phyloP scores from a whole-genome alignment of 2,888 invertebrate species.

The Drosophila picticornis region DNA sequence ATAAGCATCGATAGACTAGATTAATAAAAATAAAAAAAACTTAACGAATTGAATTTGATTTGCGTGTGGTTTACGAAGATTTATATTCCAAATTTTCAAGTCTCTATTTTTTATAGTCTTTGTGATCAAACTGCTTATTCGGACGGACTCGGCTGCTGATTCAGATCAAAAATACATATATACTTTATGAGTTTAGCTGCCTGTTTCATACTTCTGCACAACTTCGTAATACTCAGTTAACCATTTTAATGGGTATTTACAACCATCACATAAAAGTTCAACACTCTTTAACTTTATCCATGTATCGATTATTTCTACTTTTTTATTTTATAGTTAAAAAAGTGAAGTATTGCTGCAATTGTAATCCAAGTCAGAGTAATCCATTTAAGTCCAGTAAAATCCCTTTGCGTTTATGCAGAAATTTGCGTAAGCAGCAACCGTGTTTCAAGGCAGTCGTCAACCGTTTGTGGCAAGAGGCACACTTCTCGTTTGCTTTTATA shows the following conservation, averaged over 20 bases:
- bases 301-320: background rate
- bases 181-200: background rate
- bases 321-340: background rate
- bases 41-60: background rate
- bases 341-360: background rate
- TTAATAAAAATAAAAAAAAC: constrained; percentile 20
- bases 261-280: background rate
- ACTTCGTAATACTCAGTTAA: background rate
- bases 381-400: constrained; percentile 6
- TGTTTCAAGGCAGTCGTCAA: constrained; percentile 31
- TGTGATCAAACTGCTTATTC: background rate
- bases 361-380: constrained; percentile 32
- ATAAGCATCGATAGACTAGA: constrained; percentile 42
- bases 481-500: constrained; percentile 56
- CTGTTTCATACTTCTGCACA: background rate
- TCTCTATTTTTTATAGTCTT: no score
- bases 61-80: background rate
- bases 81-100: background rate
- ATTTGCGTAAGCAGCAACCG: constrained; percentile 18
- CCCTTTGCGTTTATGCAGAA: constrained; percentile 3
- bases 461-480: constrained; percentile 44
- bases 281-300: background rate
- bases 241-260: background rate
- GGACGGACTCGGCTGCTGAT: background rate
- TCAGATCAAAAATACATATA: background rate